phyloP scores from a whole-genome alignment of 2,113 vertebrate genomes.

The Myotis yumanensis region DNA sequence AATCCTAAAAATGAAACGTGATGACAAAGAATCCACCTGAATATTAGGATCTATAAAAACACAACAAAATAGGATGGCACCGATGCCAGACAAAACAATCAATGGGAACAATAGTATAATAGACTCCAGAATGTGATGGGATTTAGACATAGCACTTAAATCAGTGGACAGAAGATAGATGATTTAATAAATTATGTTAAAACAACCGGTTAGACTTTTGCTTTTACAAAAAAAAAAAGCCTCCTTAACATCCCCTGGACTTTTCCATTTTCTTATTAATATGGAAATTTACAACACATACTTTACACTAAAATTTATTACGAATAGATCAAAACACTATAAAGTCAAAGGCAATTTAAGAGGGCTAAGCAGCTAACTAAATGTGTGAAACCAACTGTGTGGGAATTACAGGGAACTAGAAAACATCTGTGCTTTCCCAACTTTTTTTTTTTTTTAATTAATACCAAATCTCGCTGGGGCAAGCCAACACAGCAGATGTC shows the following conservation, averaged over 20 bases:
- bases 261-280: not conserved
- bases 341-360: not conserved
- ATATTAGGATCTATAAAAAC: not conserved
- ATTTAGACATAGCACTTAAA: not conserved
- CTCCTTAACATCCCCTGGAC: not conserved
- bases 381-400: not conserved
- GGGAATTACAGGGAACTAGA: not conserved
- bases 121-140: not conserved
- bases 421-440: not conserved
- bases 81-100: not conserved
- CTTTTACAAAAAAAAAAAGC: not conserved
- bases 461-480: not conserved
- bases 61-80: not conserved
- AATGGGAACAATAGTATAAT: not conserved
- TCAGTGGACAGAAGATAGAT: not conserved
- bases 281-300: not conserved
- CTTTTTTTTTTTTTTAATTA: not conserved
- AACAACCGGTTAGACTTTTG: not conserved
- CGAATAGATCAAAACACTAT: not conserved
- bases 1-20: constrained; percentile 8
- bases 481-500: not conserved
- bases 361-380: not conserved
- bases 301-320: not conserved
- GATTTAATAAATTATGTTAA: constrained; percentile 14
- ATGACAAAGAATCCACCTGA: not conserved